Conservation (phyloP, 2,797 vertebrate species). For the Momotus momota region DNA sequence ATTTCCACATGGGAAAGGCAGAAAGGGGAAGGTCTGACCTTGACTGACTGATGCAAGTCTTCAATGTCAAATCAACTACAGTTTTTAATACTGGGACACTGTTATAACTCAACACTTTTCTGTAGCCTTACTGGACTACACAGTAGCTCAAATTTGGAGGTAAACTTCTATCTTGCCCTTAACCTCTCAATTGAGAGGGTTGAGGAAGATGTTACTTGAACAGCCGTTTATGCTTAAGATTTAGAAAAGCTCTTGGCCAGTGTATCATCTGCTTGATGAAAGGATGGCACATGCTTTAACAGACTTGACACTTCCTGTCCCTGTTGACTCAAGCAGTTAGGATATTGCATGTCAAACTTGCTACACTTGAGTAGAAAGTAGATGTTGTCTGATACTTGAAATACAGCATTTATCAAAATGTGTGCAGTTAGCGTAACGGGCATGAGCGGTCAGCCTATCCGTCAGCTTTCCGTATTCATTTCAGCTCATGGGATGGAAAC, state of each 20-base stretch:
- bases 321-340: neutral
- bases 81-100: neutral
- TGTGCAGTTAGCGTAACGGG: neutral
- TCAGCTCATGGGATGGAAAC: neutral
- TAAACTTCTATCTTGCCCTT: neutral
- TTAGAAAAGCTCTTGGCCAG: neutral
- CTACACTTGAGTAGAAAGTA: neutral
- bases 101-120: neutral
- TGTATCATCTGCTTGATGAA: neutral
- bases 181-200: neutral
- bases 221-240: neutral
- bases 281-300: neutral
- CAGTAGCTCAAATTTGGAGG: neutral
- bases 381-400: neutral
- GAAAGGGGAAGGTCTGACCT: neutral
- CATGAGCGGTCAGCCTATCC: neutral
- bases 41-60: neutral
- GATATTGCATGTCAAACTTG: neutral
- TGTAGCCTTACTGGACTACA: neutral
- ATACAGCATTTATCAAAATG: neutral
- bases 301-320: neutral
- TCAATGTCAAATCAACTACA: neutral
- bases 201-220: neutral
- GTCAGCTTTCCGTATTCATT: neutral
- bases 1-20: neutral